Evolutionary conservation across 2,888 invertebrate genomes (phyloP).

Genomic region (Chloroclystis v-ata): DNA sequence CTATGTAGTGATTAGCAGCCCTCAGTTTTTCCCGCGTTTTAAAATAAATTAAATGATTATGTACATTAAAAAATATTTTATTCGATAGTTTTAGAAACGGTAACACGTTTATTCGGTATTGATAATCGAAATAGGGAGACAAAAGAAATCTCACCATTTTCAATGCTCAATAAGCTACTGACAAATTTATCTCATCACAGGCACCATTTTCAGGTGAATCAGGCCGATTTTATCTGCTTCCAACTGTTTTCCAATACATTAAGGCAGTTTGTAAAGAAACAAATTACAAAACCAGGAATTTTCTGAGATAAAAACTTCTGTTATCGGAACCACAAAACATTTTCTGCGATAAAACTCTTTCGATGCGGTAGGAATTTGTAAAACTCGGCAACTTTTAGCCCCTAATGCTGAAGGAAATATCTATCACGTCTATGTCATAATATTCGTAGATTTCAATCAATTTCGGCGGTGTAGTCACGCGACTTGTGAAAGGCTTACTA

Average conservation of each 20-base stretch:
- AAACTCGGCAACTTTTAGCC: conserved; percentile 9
- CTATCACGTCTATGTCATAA: conserved; percentile 6
- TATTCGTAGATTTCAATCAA: conserved; percentile 19
- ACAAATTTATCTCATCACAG: too few relatives aligned
- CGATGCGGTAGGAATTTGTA: conserved; percentile 4
- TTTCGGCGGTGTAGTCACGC: conserved; percentile 18
- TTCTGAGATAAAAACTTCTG: conserved; percentile 7
- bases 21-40: too few relatives aligned
- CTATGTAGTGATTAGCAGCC: too few relatives aligned
- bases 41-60: too few relatives aligned
- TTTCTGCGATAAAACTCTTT: conserved; percentile 8
- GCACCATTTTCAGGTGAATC: too few relatives aligned
- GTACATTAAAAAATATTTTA: too few relatives aligned
- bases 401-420: conserved; percentile 12
- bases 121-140: too few relatives aligned
- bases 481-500: conserved; percentile 16
- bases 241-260: neutral
- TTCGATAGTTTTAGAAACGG: too few relatives aligned
- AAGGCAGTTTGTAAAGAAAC: neutral
- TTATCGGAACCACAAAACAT: conserved; percentile 7
- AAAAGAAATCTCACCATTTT: too few relatives aligned
- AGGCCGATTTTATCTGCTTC: neutral
- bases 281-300: conserved; percentile 4
- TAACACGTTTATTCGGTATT: too few relatives aligned
- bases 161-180: too few relatives aligned